phyloP scores from a whole-genome alignment of 2,797 vertebrate species.

The Acanthurus tractus region DNA sequence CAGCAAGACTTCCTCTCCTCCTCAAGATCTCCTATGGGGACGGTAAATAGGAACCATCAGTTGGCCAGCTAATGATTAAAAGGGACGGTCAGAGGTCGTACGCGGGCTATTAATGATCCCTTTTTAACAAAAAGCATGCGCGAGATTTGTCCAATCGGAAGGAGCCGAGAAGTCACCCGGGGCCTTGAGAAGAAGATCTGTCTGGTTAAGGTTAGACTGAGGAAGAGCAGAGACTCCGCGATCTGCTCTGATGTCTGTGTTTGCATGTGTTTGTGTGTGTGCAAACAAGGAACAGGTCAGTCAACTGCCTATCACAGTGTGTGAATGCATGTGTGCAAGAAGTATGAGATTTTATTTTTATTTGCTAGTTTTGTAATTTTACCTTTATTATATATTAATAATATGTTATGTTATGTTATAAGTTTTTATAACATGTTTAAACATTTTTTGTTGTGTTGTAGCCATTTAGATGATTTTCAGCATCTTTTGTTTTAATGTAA shows the following conservation, averaged over 20 bases:
- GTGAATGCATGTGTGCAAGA: neutral
- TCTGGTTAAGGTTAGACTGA: constrained; percentile 77
- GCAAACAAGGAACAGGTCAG: constrained; percentile 43
- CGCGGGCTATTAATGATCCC: constrained; percentile 78
- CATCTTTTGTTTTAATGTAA: neutral
- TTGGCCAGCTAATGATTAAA: constrained; percentile 80
- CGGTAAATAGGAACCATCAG: constrained; percentile 80
- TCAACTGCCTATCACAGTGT: constrained; percentile 23
- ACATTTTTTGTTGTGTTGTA: too few relatives aligned
- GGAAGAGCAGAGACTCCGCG: constrained; percentile 68
- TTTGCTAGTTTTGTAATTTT: neutral
- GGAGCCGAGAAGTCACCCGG: constrained; percentile 62
- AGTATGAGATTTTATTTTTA: neutral
- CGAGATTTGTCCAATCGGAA: constrained; percentile 69
- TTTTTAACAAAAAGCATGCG: constrained; percentile 76
- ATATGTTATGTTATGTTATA: too few relatives aligned
- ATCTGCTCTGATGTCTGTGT: constrained; percentile 41
- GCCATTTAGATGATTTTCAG: neutral
- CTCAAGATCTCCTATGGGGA: constrained; percentile 68
- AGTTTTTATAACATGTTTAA: neutral
- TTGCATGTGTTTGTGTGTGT: neutral
- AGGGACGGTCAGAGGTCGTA: constrained; percentile 82
- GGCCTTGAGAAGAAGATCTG: constrained; percentile 63
- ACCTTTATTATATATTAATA: neutral
- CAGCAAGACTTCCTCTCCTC: constrained; percentile 35